Evolutionary conservation across 2,888 invertebrate genomes (phyloP).

Genomic region (Erebia palarica): DNA sequence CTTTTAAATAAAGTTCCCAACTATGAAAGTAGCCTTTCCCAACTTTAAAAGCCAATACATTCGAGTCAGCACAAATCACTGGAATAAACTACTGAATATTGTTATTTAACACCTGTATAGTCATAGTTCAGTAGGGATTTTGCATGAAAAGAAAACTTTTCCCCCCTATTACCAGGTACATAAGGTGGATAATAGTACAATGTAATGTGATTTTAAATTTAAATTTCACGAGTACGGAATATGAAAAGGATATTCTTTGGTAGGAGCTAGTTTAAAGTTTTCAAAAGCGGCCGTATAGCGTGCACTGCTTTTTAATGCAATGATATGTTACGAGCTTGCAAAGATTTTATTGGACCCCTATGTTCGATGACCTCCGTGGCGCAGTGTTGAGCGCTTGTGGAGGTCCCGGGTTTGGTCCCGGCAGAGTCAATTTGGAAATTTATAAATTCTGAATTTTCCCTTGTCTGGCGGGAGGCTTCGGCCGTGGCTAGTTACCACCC

Average conservation of each 20-base stretch:
- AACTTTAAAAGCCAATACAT: constrained; percentile 30
- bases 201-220: constrained; percentile 34
- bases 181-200: constrained; percentile 22
- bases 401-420: too few species aligned
- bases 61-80: constrained; percentile 36
- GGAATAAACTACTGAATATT: constrained; percentile 37
- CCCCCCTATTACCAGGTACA: constrained; percentile 7
- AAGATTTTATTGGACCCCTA: neutral
- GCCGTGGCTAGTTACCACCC: too few species aligned
- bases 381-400: too few species aligned
- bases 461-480: too few species aligned
- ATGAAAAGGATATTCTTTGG: constrained; percentile 37
- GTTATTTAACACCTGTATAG: constrained; percentile 47
- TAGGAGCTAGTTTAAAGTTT: constrained; percentile 30
- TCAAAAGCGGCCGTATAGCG: constrained; percentile 23
- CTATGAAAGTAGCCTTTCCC: constrained; percentile 27
- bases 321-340: neutral
- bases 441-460: too few species aligned
- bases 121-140: constrained; percentile 29
- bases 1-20: neutral
- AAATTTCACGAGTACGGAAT: constrained; percentile 29
- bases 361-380: too few species aligned
- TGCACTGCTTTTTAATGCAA: constrained; percentile 28
- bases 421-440: too few species aligned
- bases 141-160: constrained; percentile 14